Evolutionary conservation across 1,140 invertebrate species (phyloP).

Genomic region (Cheumatopsyche charites): DNA sequence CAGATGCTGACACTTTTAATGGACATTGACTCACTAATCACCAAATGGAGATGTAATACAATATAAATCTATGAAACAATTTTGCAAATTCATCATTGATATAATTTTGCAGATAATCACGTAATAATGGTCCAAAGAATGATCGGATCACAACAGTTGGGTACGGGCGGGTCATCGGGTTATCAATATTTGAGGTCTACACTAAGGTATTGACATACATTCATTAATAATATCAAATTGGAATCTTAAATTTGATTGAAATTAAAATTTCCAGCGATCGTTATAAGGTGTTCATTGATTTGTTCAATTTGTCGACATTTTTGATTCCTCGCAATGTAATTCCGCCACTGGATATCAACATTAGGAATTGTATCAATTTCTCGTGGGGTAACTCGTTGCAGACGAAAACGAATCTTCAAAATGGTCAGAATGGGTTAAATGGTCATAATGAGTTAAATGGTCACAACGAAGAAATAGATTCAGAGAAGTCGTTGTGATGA

Average conservation of each 20-base stretch:
- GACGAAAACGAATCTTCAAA: neutral
- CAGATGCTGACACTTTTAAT: slow-evolving; percentile 92
- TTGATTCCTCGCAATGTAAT: slow-evolving; percentile 90
- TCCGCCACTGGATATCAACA: slow-evolving; percentile 80
- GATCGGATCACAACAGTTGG: slow-evolving; percentile 96
- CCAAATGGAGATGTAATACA: slow-evolving; percentile 97
- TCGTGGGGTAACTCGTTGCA: slow-evolving; percentile 52
- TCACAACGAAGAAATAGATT: slow-evolving; percentile 43
- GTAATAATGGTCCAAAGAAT: slow-evolving; percentile 99
- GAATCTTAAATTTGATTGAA: neutral
- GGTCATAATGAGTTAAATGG: slow-evolving; percentile 51
- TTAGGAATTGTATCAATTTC: slow-evolving; percentile 59
- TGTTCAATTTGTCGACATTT: slow-evolving; percentile 97
- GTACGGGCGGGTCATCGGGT: slow-evolving; percentile 97
- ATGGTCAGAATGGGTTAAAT: slow-evolving; percentile 47
- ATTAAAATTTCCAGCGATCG: slow-evolving; percentile 86
- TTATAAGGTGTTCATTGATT: slow-evolving; percentile 97
- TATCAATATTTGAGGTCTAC: slow-evolving; percentile 99
- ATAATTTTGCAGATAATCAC: slow-evolving; percentile 83
- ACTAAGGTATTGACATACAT: slow-evolving; percentile 72
- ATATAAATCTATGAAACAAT: neutral
- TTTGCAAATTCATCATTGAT: neutral
- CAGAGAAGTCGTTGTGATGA: slow-evolving; percentile 42
- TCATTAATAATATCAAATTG: neutral
- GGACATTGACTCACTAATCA: slow-evolving; percentile 97